phyloP scores from a whole-genome alignment of 2,888 invertebrate species.

The Tuta absoluta region DNA sequence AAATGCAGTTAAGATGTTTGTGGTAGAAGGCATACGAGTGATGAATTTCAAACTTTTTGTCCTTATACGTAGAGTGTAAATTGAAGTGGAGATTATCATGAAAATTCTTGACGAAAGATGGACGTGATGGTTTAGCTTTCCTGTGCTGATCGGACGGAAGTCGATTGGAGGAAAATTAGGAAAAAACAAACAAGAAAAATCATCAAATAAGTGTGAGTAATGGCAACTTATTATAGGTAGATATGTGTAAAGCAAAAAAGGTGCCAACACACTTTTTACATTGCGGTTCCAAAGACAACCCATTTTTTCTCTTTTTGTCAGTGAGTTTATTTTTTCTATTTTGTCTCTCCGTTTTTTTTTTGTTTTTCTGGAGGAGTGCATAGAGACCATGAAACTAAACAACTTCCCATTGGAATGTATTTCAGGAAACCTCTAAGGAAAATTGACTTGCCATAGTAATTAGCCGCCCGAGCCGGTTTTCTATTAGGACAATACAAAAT shows the following conservation, averaged over 20 bases:
- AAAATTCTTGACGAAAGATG: slow-evolving; percentile 53
- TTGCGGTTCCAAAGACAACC: too few relatives aligned
- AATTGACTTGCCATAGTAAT: too few relatives aligned
- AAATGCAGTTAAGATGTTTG: slow-evolving; percentile 29
- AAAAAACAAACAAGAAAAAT: slow-evolving; percentile 32
- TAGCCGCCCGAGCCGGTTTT: too few relatives aligned
- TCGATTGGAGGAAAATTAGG: slow-evolving; percentile 55
- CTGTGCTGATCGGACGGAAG: slow-evolving; percentile 69
- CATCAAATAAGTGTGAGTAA: neutral
- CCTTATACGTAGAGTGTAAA: slow-evolving; percentile 35
- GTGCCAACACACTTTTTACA: too few relatives aligned
- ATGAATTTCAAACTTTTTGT: slow-evolving; percentile 37
- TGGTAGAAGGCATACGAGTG: neutral
- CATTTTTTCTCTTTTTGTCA: too few relatives aligned
- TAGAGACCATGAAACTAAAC: too few relatives aligned
- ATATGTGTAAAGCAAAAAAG: neutral
- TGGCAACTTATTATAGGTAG: neutral
- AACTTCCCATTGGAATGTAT: too few relatives aligned
- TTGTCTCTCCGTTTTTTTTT: too few relatives aligned
- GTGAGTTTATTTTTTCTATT: too few relatives aligned
- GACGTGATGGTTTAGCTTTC: slow-evolving; percentile 56
- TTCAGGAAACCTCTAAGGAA: too few relatives aligned
- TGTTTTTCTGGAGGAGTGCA: too few relatives aligned
- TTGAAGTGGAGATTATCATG: slow-evolving; percentile 47
- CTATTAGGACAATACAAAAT: too few relatives aligned